Base-by-base conservation (phyloP, 1,140 invertebrate species). In the Bombus superbus region DNA sequence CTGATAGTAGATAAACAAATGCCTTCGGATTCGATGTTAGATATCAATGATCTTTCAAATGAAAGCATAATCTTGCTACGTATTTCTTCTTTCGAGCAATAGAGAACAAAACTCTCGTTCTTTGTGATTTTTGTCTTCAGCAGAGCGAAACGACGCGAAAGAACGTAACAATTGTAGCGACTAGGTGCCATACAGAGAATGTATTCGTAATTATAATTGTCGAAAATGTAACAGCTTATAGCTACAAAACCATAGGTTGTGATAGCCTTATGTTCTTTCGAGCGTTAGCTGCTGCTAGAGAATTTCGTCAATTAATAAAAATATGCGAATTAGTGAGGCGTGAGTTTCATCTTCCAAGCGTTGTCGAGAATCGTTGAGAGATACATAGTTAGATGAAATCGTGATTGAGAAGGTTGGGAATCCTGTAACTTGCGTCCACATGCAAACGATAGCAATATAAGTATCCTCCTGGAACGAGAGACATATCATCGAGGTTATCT, bases 381-480 rank as follows among this genome's bases (percentile, higher is more conserved):
- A 57, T 38, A 78, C 40, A 77, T 18, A 40, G 74, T 22, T 76
- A 40, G 9, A 77, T 71, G 28, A 53, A 66, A 25, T 40, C 68
- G 15, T 28, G 13, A 13, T 68, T 69, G 32, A 10, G 28, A 72
- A 42, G 6, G 40, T 10, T 53, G 35, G 40, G n/a, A 47, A 35
- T 86, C 15, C 22, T 44, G 66, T 57, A 75, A 85, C 74, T 85
- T 81, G 83, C 83, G 86, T 87, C 74, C 83, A 78, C 80, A 35
- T 83, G 74, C 69, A 62, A 91, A 90, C 79, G 91, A 91, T 90
- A 94, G 91, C 92, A 93, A 92, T 93, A 93, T 92, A 92, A 66
- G 64, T 85, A 74, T 75, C 38, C 84, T 76, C 59, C 57, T 83
- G 79, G 82, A 86, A 62, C 73, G 71, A 81, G 68, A 88, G 90